These are phyloP conservation scores for Pangasius mekongensis DNA, from an alignment of 2,797 vertebrate genomes.

Conservation along the genomic window DNA sequence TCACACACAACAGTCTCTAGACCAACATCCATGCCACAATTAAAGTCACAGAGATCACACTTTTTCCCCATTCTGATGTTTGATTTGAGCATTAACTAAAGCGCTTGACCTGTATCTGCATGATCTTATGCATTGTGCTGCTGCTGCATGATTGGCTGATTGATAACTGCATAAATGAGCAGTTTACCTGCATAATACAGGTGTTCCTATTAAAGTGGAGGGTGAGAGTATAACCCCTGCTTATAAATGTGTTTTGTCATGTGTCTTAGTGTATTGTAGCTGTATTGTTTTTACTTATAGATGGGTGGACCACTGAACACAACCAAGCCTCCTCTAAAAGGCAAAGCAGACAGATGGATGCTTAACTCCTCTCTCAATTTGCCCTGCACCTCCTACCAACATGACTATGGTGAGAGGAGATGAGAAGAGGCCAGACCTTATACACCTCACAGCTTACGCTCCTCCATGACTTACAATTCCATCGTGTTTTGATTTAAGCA, in stretches of 20 bases:
- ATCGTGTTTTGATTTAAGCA: neutral
- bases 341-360: neutral
- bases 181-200: too few species aligned
- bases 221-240: too few species aligned
- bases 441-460: neutral
- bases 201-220: too few species aligned
- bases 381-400: neutral
- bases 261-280: neutral
- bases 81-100: too few species aligned
- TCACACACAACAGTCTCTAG: too few species aligned
- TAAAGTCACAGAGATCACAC: too few species aligned
- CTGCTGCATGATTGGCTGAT: too few species aligned
- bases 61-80: too few species aligned
- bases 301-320: neutral
- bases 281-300: neutral
- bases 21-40: too few species aligned
- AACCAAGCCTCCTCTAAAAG: neutral
- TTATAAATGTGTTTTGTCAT: neutral
- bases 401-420: neutral
- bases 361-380: neutral
- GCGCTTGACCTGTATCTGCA: too few species aligned
- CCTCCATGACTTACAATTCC: neutral
- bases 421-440: neutral
- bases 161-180: too few species aligned
- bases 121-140: too few species aligned